Base-by-base conservation (phyloP, 2,888 invertebrate genomes). In the Embidobia sp. region DNA sequence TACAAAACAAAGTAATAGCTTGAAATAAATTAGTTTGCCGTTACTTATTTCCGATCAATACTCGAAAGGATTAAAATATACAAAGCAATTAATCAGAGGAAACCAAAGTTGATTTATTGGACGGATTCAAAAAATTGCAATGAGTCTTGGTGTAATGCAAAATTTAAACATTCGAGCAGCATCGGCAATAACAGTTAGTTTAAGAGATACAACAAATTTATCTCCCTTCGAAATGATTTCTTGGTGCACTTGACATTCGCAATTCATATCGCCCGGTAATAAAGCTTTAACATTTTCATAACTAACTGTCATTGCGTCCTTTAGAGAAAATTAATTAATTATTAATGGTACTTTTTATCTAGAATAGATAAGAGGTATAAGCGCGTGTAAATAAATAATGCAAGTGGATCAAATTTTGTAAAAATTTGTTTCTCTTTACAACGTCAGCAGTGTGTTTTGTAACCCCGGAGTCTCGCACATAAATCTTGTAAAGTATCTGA, bases 401-500 rank as follows among this genome's bases (percentile, higher is more conserved):
- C 40, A 63, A 53, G 19, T 16, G 13, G 37, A 48, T 40, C 19
- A 53, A 63, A 42, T 55, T 49, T 53, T 27, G 13, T 15, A 27
- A 48, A 72, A 63, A 55, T 63, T 35, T 55, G 55, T 59, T 69
- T 49, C 61, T 44, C 27, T 70, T 51, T 61, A 33, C 5, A 70
- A 26, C 10, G 3, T 10, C 19, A 10, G 42, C 51, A 16, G 46
- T 57, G 27, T 57, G 33, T 63, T 73, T 73, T 42, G 31, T 57
- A 73, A 42, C 33, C 26, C 18, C 29, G n/a, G 27, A 63, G 48
- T 49, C 31, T 31, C 55, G 7, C 73, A 35, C 64, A 73, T 73
- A 73, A 73, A 64, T 73, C 57, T 73, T 59, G 13, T 37, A 59
- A 73, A 64, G 57, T 42, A 73, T 64, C 64, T 22, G 37, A 57